These are phyloP conservation scores for Tenrec ecaudatus DNA, from an alignment of 2,113 vertebrate genomes.

Conservation along the genomic window DNA sequence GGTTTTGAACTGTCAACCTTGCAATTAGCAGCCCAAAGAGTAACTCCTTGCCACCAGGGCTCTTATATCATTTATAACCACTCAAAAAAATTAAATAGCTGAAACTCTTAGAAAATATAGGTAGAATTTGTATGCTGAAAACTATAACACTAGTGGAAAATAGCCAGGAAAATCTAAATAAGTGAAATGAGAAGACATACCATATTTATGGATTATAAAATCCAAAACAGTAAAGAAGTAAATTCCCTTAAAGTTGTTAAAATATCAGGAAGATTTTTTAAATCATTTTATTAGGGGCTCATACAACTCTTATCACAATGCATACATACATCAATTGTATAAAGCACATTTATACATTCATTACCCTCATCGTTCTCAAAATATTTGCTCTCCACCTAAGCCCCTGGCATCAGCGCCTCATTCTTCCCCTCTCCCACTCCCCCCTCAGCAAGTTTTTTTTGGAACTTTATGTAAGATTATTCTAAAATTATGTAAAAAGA, in stretches of 20 bases:
- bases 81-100: background rate
- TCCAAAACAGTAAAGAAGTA: background rate
- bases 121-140: background rate
- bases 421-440: too few species aligned
- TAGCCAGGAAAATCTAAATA: background rate
- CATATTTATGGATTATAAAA: background rate
- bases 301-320: too few species aligned
- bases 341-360: too few species aligned
- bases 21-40: too few species aligned
- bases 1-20: too few species aligned
- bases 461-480: background rate
- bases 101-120: background rate
- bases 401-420: too few species aligned
- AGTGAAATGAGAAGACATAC: background rate
- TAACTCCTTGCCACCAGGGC: too few species aligned
- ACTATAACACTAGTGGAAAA: background rate
- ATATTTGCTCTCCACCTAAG: too few species aligned
- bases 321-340: too few species aligned
- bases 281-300: too few species aligned
- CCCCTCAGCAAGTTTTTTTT: background rate
- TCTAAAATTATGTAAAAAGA: background rate
- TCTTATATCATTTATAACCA: background rate
- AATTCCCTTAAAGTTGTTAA: background rate
- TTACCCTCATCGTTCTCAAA: too few species aligned
- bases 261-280: background rate